These are phyloP conservation scores for Cygnus atratus DNA, from an alignment of 2,113 vertebrate species.

Conservation along the genomic window DNA sequence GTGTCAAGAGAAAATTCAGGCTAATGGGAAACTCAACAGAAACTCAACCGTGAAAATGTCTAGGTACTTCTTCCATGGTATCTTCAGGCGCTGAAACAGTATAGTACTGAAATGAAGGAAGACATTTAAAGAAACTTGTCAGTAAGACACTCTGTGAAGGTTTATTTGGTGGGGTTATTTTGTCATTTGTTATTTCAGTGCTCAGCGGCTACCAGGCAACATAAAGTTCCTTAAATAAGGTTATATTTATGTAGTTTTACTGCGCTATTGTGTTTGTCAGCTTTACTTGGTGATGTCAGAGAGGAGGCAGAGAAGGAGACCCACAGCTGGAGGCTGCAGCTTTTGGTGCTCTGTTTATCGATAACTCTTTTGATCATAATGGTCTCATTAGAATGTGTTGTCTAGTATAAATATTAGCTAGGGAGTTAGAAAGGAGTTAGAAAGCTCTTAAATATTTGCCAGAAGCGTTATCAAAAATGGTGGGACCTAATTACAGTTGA, in stretches of 20 bases:
- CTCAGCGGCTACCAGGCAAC: neutral
- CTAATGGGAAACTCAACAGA: neutral
- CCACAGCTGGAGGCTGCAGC: neutral
- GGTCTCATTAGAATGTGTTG: neutral
- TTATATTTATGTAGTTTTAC: neutral
- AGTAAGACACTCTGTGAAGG: neutral
- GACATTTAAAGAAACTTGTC: neutral
- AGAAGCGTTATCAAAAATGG: neutral
- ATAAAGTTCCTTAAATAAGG: neutral
- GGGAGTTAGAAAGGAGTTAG: neutral
- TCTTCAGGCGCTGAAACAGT: neutral
- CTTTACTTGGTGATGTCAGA: neutral
- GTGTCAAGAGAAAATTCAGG: neutral
- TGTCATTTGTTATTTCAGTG: neutral
- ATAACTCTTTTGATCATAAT: neutral
- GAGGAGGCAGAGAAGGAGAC: neutral
- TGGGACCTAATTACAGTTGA: neutral
- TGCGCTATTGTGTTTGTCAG: neutral
- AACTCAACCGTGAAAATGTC: neutral
- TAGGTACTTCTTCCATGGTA: neutral
- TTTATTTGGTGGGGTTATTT: neutral
- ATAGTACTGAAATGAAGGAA: neutral
- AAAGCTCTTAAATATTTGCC: neutral
- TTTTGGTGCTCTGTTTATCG: neutral
- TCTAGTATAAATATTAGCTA: neutral